These are phyloP conservation scores for Eupithecia centaureata DNA, from an alignment of 2,888 invertebrate genomes.

Conservation along the genomic window DNA sequence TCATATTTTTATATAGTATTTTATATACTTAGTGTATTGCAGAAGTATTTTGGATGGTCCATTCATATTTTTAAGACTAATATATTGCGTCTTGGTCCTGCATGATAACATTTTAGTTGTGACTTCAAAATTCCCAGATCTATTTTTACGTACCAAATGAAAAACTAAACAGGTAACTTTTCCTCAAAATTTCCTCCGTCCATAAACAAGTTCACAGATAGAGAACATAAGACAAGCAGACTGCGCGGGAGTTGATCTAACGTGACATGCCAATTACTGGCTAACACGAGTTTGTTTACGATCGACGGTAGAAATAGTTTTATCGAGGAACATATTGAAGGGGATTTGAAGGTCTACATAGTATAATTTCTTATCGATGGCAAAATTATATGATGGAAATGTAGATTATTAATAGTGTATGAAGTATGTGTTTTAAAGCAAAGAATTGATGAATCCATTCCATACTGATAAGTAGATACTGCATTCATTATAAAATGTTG, in stretches of 20 bases:
- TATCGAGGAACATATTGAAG: slow-evolving; percentile 25
- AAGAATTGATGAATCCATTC: too few relatives aligned
- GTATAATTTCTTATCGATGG: neutral
- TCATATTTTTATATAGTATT: too few relatives aligned
- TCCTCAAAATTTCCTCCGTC: neutral
- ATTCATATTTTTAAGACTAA: neutral
- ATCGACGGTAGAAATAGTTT: slow-evolving; percentile 30
- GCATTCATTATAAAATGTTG: too few relatives aligned
- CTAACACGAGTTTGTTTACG: slow-evolving; percentile 41
- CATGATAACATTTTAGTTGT: neutral
- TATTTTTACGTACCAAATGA: neutral
- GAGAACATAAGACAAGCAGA: slow-evolving; percentile 20
- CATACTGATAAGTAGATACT: too few relatives aligned
- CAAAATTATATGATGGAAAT: neutral
- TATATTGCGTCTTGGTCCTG: neutral
- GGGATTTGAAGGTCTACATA: slow-evolving; percentile 13
- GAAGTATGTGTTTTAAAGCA: neutral
- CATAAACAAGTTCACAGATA: slow-evolving; percentile 22
- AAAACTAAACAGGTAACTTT: neutral
- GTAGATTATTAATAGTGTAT: neutral
- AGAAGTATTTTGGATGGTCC: too few relatives aligned
- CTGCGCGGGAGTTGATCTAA: slow-evolving; percentile 57
- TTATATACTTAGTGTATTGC: too few relatives aligned
- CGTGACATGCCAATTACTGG: slow-evolving; percentile 58
- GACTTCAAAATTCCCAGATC: neutral